Evolutionary conservation across 2,113 vertebrate genomes (phyloP), one percentile per base, ranked within the genome.

Genomic region (Cariama cristata): DNA sequence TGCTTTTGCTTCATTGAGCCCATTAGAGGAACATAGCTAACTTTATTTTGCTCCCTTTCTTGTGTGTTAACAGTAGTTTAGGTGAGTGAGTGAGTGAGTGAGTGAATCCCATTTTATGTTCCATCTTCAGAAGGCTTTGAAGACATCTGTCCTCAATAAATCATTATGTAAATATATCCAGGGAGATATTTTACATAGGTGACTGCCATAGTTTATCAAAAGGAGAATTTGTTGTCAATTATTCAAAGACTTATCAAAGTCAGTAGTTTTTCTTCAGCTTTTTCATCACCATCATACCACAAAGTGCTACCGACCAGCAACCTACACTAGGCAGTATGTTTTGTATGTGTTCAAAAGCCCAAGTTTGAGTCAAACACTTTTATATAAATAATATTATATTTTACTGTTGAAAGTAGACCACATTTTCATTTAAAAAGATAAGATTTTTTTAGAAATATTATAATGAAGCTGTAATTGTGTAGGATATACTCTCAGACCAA

Each of bases 201-300:
- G 82, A 83, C 81, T 92, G 63, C 79, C 81, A 81, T 38, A 79
- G 35, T 90, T 73, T 82, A 90, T 91, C 53, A 92, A 86, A 95
- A 88, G 42, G 42, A 89, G 14, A 96, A 68, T 38, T 64, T 22
- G 20, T 2, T 90, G 60, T 26, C 45, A 93, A 58, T 55, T 47
- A 74, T 90, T 85, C 62, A 89, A 87, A 96, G 44, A 64, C 45
- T 42, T 79, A 82, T 28, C 45, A 95, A 95, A 95, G 50, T 8
- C 40, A 63, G 27, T 27, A 67, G 45, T 18, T 49, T 95, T 96
- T 90, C 75, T 60, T 86, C 81, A 89, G 53, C 42, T 72, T 92
- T 94, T 72, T 85, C 45, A 91, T 67, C 94, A 80, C 33, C 33
- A 77, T 60, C 42, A 62, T 52, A 85, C 49, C 47, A 83, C 66